Conservation (phyloP, 2,888 invertebrate genomes). For the Leistus spinibarbis region DNA sequence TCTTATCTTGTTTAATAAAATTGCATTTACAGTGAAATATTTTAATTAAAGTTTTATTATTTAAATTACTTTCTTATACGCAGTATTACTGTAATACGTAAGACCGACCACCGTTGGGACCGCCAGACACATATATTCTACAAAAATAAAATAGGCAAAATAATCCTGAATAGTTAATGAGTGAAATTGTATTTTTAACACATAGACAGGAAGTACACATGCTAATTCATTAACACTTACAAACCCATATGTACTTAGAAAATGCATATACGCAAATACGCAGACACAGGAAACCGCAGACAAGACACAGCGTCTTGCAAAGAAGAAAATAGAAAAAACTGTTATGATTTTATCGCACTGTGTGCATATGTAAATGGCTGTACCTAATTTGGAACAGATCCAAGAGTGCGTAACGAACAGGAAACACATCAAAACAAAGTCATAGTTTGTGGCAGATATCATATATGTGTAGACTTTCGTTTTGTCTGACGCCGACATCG, state of each 20-base stretch:
- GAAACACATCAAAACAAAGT: constrained; percentile 13
- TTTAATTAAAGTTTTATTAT: background rate
- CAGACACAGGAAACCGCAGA: background rate
- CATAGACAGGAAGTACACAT: background rate
- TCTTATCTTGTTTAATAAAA: background rate
- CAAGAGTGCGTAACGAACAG: constrained; percentile 25
- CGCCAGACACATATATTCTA: too few species aligned
- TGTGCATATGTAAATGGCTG: constrained; percentile 6
- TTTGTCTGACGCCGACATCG: background rate
- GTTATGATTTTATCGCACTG: constrained; percentile 10
- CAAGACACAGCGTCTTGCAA: background rate
- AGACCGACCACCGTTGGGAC: too few species aligned
- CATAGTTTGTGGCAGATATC: background rate
- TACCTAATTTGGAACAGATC: constrained; percentile 25
- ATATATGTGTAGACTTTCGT: background rate
- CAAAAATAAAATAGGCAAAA: background rate
- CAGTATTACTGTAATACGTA: too few species aligned
- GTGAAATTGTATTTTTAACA: background rate
- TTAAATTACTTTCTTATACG: too few species aligned
- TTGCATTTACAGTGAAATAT: background rate
- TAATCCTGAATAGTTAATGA: background rate
- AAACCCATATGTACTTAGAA: background rate
- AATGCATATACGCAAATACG: background rate
- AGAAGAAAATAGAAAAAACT: background rate
- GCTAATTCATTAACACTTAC: background rate